Base-by-base conservation (phyloP, 2,113 vertebrate genomes). In the Empidonax traillii region DNA sequence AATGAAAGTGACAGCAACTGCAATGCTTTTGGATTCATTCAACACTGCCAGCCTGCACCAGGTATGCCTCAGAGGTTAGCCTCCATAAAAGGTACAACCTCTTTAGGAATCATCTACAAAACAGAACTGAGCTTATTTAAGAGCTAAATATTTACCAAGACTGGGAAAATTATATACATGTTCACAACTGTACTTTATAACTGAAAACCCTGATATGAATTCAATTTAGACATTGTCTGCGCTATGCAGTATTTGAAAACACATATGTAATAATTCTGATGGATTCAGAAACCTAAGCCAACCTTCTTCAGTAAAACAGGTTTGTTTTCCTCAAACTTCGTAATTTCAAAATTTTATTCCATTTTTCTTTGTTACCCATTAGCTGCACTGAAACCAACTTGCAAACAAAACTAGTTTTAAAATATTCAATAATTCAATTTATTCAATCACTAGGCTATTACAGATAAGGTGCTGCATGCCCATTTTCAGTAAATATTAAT, bases 201-300 rank as follows among this genome's bases (percentile, higher is more conserved):
- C 27, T 61, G 51, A 74, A 41, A 95, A 35, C 33, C 39, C 0
- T 55, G 23, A 89, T 5, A 78, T 55, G 1, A 87, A 41, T 30
- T 51, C 17, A 4, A 12, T 63, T 85, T 27, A 75, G 19, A 78
- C 30, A 33, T 1, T 43, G 19, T 6, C 28, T 55, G 14, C 9
- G 8, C 49, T 82, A 63, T 5, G 10, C 5, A 53, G 15, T 24
- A 68, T 63, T 89, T 71, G 35, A 75, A 84, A 85, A 53, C 5
- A 56, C 1, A 0, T 20, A 37, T 41, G 88, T 62, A 37, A 44
- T 73, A 24, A 46, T 16, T 74, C 0, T 1, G 12, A 46, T 74
- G 28, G 17, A 71, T 35, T 71, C 65, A 77, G 28, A 89, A 77
- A 85, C 5, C 12, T 56, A 88, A 75, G n/a, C 14, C 28, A 75